Evolutionary conservation across 2,888 invertebrate genomes (phyloP).

Genomic region (Apomyelois bistriatella): DNA sequence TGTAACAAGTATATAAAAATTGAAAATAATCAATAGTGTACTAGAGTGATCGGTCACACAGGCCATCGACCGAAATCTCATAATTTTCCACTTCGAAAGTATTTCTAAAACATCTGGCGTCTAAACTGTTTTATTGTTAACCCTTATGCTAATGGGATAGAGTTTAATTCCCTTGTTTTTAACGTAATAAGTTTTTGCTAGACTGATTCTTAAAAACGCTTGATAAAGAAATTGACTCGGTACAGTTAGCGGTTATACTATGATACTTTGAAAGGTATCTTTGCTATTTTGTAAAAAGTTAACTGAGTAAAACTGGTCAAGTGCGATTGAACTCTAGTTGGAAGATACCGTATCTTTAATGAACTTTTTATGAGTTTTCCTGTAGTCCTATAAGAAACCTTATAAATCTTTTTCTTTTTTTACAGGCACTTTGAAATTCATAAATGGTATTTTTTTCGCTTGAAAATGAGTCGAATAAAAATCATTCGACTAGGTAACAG

Average conservation of each 20-base stretch:
- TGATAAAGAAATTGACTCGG: constrained; percentile 20
- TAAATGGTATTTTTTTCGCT: too few species aligned
- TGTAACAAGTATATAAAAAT: background rate
- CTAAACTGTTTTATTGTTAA: constrained; percentile 23
- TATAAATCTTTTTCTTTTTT: too few species aligned
- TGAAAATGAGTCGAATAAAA: too few species aligned
- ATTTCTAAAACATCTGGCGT: constrained; percentile 66
- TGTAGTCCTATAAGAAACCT: too few species aligned
- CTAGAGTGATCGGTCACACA: constrained; percentile 56
- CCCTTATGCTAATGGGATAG: constrained; percentile 33
- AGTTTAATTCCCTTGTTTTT: constrained; percentile 28
- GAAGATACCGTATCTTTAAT: too few species aligned
- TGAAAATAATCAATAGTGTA: constrained; percentile 20
- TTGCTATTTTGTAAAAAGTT: too few species aligned
- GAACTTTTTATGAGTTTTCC: too few species aligned
- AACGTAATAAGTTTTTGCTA: constrained; percentile 32
- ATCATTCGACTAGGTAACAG: too few species aligned
- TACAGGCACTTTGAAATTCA: too few species aligned
- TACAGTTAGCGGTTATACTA: constrained; percentile 1
- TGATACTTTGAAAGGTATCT: background rate
- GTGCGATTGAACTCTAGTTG: too few species aligned
- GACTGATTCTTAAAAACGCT: constrained; percentile 50
- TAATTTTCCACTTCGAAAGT: constrained; percentile 65
- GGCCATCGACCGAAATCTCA: constrained; percentile 65
- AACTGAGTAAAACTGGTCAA: too few species aligned